Evolutionary conservation across 2,113 vertebrate species (phyloP).

Genomic region (Platycercus adscitus): DNA sequence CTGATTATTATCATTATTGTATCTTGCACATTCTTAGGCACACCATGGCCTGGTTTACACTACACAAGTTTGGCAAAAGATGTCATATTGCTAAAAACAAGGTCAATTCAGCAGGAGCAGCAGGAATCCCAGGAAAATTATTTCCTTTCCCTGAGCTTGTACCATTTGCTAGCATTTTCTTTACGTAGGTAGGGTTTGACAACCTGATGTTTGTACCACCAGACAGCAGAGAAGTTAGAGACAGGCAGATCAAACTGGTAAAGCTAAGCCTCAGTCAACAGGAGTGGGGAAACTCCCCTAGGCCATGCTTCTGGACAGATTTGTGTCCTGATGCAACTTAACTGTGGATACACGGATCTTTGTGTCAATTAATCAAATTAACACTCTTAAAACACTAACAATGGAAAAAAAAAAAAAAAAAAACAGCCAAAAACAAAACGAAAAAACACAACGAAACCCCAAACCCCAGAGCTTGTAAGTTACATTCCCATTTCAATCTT

Average conservation of each 20-base stretch:
- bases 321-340: background rate
- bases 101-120: background rate
- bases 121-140: background rate
- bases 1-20: background rate
- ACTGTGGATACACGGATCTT: background rate
- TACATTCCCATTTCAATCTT: background rate
- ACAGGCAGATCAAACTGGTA: background rate
- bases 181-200: fast-evolving
- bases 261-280: background rate
- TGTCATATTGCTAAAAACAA: background rate
- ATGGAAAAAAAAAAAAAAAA: background rate
- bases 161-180: background rate
- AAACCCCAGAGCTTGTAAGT: background rate
- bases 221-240: background rate
- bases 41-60: background rate
- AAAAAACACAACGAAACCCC: background rate
- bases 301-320: background rate
- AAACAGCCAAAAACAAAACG: background rate
- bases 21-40: background rate
- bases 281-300: background rate
- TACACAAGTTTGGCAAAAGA: background rate
- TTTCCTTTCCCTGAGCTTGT: background rate
- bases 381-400: background rate
- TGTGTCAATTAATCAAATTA: background rate
- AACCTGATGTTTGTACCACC: background rate